A percentile compares a stretch with the other conserved stretches of the same genome.
Evolutionary conservation across 2,888 invertebrate genomes (phyloP).

Genomic region (Coleophora deauratella): DNA sequence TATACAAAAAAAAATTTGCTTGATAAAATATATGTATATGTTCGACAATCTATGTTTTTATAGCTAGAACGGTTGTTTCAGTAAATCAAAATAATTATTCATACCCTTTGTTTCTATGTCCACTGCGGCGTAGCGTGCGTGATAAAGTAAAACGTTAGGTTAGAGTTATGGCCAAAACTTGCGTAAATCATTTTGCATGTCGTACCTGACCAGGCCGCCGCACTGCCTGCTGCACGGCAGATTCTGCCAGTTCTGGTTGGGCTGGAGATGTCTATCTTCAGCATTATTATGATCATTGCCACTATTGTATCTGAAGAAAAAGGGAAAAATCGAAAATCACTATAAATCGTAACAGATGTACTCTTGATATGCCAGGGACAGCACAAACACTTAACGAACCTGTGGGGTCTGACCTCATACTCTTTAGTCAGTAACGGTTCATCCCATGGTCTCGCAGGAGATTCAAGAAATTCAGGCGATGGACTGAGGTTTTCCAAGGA

Average conservation of each 20-base stretch:
- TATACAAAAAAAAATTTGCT: too few relatives aligned
- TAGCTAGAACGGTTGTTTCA: background rate
- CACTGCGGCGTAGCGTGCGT: conserved; percentile 42
- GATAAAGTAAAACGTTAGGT: conserved; percentile 31
- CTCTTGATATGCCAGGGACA: too few relatives aligned
- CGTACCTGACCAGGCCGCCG: conserved; percentile 65
- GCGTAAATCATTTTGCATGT: conserved; percentile 31
- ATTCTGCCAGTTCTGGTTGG: conserved; percentile 47
- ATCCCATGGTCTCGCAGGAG: conserved; percentile 75
- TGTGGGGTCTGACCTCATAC: conserved; percentile 35
- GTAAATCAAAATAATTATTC: conserved; percentile 14
- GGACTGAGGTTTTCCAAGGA: conserved; percentile 40
- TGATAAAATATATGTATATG: too few relatives aligned
- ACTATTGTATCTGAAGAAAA: conserved; percentile 30
- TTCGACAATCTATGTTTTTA: too few relatives aligned
- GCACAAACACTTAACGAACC: conserved; percentile 25
- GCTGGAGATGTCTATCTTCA: conserved; percentile 35
- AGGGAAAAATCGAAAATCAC: too few relatives aligned
- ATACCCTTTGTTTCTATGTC: conserved; percentile 45
- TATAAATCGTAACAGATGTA: too few relatives aligned
- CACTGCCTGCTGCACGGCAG: conserved; percentile 56
- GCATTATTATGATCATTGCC: conserved; percentile 1
- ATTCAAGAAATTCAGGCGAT: conserved; percentile 71
- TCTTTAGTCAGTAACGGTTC: conserved; percentile 60
- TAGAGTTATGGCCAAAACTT: conserved; percentile 46